Base-by-base conservation (phyloP, 2,888 invertebrate species). In the Proisotoma minuta region DNA sequence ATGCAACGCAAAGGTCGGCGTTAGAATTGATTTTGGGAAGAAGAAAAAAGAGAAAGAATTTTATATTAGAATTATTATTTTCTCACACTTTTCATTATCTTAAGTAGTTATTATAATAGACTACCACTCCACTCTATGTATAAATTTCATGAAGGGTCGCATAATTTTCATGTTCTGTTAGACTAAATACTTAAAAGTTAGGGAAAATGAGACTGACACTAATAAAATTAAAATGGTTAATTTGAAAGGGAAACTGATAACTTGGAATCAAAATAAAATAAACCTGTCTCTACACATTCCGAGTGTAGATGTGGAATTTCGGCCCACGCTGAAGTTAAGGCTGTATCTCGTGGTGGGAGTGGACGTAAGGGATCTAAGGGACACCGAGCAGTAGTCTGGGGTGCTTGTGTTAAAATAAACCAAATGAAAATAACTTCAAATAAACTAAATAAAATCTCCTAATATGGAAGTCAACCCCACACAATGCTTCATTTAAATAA, bases 241-340 rank as follows among this genome's bases (percentile, higher is more conserved):
- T 18, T 43, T 39, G 26, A 51, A 56, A 56, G 52, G 47, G 53
- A 52, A 39, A 27, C 50, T 54, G 62, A 56, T 23, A 59, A 66
- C 59, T 54, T 54, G 62, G 62, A 59, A 59, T 62, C 62, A 62
- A 65, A 68, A 65, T 60, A 62, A 63, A 50, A 62, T 66, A 70
- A 60, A 72, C 72, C 72, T 72, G 69, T 72, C 72, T 63, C 72
- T 69, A 68, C 69, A 69, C 72, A 72, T 72, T 65, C 72, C 72
- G 64, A 72, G 66, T 57, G 72, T 72, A 47, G 69, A 64, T 54
- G 70, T 72, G 61, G 72, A 72, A 54, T 65, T 69, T 48, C 72
- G 70, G 68, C 68, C 69, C 63, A 65, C 62, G 65, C 69, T 72
- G 70, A 62, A 70, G 70, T 67, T 71, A 59, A 65, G 64, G 70